Conservation (phyloP, 2,797 vertebrate genomes). For the Syngnathus rostellatus region DNA sequence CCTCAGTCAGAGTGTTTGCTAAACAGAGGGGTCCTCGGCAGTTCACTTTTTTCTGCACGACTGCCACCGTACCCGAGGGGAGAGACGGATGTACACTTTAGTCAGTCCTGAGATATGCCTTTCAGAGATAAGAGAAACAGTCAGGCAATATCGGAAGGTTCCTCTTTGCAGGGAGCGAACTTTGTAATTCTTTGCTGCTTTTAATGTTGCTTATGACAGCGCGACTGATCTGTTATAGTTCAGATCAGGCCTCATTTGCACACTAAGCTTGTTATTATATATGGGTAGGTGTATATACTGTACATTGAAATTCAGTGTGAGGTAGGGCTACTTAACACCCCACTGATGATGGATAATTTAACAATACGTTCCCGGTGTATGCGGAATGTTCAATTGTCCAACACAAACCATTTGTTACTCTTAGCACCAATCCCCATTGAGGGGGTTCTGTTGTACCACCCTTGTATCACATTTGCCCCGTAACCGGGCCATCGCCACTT, state of each 20-base stretch:
- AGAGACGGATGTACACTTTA: slow-evolving; percentile 62
- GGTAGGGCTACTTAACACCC: slow-evolving; percentile 8
- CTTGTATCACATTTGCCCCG: slow-evolving; percentile 54
- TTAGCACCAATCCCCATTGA: slow-evolving; percentile 42
- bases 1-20: slow-evolving; percentile 77
- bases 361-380: slow-evolving; percentile 10
- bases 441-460: slow-evolving; percentile 35
- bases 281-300: neutral
- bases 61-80: slow-evolving; percentile 67
- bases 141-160: slow-evolving; percentile 43
- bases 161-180: slow-evolving; percentile 29
- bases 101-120: slow-evolving; percentile 61
- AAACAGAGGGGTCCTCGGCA: slow-evolving; percentile 77
- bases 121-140: slow-evolving; percentile 54
- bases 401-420: slow-evolving; percentile 21
- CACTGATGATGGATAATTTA: slow-evolving; percentile 31
- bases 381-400: slow-evolving; percentile 8
- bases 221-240: slow-evolving; percentile 14
- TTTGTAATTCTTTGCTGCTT: slow-evolving; percentile 23
- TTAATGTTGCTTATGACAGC: slow-evolving; percentile 13
- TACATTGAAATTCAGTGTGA: neutral
- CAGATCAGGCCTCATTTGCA: slow-evolving; percentile 12
- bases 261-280: neutral
- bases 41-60: slow-evolving; percentile 78
- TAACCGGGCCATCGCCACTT: slow-evolving; percentile 43